These are phyloP conservation scores for Tetranychus cinnabarinus DNA, from an alignment of 1,140 invertebrate genomes.

Conservation along the genomic window DNA sequence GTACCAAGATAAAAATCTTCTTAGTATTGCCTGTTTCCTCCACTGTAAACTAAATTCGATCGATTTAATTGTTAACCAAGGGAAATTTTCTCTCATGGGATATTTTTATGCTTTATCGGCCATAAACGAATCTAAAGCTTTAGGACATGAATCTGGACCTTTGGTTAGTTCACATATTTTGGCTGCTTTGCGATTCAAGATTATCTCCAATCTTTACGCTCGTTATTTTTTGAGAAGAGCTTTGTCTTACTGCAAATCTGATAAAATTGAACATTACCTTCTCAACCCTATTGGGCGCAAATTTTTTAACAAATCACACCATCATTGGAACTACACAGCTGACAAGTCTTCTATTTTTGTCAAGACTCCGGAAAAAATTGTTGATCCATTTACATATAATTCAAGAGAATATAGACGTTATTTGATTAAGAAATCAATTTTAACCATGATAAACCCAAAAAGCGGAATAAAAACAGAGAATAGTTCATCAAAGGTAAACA, in stretches of 20 bases:
- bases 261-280: slow-evolving; percentile 1
- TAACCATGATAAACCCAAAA: slow-evolving; percentile 9
- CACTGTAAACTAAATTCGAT: slow-evolving; percentile 7
- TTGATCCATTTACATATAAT: slow-evolving; percentile 4
- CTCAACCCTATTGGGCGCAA: slow-evolving; percentile 5
- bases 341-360: slow-evolving; percentile 9
- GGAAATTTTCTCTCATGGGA: slow-evolving; percentile 2
- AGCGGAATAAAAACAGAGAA: neutral
- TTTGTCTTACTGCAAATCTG: neutral
- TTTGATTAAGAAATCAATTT: slow-evolving; percentile 10
- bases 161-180: slow-evolving; percentile 3
- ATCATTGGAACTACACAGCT: slow-evolving; percentile 5
- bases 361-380: neutral
- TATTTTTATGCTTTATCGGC: slow-evolving; percentile 6
- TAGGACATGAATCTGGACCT: neutral
- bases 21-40: slow-evolving; percentile 5
- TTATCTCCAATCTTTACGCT: slow-evolving; percentile 3
- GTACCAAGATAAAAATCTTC: neutral
- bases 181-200: slow-evolving; percentile 8
- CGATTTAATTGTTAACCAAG: slow-evolving; percentile 6
- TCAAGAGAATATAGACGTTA: slow-evolving; percentile 7
- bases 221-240: slow-evolving; percentile 8
- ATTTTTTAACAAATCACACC: slow-evolving; percentile 8
- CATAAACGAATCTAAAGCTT: slow-evolving; percentile 6
- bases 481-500: neutral